Evolutionary conservation across 1,140 invertebrate species (phyloP).

Genomic region (Bombus pascuorum): DNA sequence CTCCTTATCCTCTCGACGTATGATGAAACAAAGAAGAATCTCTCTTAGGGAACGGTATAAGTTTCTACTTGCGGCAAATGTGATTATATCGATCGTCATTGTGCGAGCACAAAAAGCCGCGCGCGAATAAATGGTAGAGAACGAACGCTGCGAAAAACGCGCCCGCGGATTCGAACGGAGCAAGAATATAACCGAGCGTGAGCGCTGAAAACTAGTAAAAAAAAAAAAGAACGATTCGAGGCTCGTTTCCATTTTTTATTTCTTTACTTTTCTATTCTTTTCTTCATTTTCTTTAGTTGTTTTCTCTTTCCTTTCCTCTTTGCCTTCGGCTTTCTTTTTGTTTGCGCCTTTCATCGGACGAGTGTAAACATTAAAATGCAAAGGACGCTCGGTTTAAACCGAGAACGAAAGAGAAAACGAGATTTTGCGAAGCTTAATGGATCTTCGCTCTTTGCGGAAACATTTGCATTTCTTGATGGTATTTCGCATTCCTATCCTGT

Average conservation of each 20-base stretch:
- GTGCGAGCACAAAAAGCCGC: constrained; percentile 38
- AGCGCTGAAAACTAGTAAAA: not conserved
- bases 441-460: constrained; percentile 35
- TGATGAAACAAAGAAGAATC: constrained; percentile 59
- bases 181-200: constrained; percentile 35
- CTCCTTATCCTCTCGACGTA: not conserved
- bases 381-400: constrained; percentile 30
- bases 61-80: constrained; percentile 52
- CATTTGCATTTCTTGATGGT: constrained; percentile 47
- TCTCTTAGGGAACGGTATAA: constrained; percentile 48
- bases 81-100: constrained; percentile 67
- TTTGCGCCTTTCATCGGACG: constrained; percentile 2
- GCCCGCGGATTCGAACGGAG: constrained; percentile 23
- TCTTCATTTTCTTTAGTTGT: not conserved
- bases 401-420: constrained; percentile 30
- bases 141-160: constrained; percentile 14
- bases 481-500: not conserved
- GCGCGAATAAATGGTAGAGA: constrained; percentile 14
- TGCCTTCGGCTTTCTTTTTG: too few species aligned
- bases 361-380: constrained; percentile 48
- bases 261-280: not conserved
- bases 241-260: constrained; percentile 1
- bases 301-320: not conserved
- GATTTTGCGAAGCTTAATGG: constrained; percentile 44
- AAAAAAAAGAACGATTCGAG: not conserved